Evolutionary conservation across 2,113 vertebrate genomes (phyloP).

Genomic region (Nothobranchius kuhntae): DNA sequence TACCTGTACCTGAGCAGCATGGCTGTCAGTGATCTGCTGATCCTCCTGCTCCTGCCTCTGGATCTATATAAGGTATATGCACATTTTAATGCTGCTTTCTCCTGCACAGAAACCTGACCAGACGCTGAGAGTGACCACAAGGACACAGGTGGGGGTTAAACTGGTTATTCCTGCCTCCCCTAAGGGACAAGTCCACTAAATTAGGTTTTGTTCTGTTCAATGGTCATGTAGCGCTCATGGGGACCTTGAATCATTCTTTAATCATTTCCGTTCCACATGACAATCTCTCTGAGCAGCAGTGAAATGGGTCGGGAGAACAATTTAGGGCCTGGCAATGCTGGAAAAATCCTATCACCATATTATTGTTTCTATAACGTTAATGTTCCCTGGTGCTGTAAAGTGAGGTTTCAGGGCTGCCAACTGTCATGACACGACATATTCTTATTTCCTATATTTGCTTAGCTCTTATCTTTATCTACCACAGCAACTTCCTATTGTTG

Average conservation of each 20-base stretch:
- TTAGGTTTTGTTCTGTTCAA: slow-evolving; percentile 21
- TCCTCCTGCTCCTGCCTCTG: slow-evolving; percentile 79
- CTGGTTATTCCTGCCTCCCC: slow-evolving; percentile 3
- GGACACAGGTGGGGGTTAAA: not conserved
- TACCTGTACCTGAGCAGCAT: slow-evolving; percentile 85
- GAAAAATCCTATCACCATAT: no score
- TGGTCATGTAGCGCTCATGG: not conserved
- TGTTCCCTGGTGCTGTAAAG: no score
- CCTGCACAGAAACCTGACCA: no score
- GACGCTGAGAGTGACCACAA: no score
- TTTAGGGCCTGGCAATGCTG: no score
- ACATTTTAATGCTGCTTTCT: not conserved
- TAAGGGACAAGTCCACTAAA: slow-evolving; percentile 24
- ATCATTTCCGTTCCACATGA: slow-evolving; percentile 1
- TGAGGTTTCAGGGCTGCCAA: no score
- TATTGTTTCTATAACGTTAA: no score
- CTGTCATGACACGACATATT: no score
- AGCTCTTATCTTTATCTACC: no score
- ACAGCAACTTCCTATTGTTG: no score
- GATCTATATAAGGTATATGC: slow-evolving; percentile 79
- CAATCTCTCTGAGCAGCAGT: not conserved
- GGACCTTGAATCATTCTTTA: not conserved
- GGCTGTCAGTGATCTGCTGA: slow-evolving; percentile 80
- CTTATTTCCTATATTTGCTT: no score
- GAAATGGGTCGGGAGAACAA: no score